phyloP scores from a whole-genome alignment of 2,113 vertebrate species.

The Delphinapterus leucas region DNA sequence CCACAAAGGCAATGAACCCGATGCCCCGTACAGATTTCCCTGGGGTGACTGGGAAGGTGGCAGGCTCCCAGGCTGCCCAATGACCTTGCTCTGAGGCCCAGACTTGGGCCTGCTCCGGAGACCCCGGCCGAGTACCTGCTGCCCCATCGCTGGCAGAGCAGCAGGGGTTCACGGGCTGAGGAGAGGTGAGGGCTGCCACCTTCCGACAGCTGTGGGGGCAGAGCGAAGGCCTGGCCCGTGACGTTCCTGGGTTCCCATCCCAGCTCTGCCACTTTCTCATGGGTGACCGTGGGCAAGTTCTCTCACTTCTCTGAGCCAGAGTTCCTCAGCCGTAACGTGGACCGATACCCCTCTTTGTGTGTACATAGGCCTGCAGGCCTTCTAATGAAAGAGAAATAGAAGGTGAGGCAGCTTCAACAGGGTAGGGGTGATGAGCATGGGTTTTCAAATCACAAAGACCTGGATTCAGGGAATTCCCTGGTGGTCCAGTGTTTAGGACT shows the following conservation, averaged over 20 bases:
- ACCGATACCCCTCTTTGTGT: no score
- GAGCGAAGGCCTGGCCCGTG: neutral
- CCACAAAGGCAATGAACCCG: neutral
- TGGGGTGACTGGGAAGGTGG: slow-evolving; percentile 46
- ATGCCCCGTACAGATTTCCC: slow-evolving; percentile 6
- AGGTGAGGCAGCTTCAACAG: neutral
- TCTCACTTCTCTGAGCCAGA: neutral
- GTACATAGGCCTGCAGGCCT: neutral
- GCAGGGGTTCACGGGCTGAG: neutral
- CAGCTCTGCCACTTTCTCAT: neutral
- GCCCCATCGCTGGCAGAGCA: slow-evolving; percentile 24
- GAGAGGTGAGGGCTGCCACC: neutral
- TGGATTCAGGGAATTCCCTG: neutral
- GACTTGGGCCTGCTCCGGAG: neutral
- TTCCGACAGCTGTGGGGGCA: no score
- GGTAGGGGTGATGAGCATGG: neutral
- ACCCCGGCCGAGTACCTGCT: neutral
- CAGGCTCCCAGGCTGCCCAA: neutral
- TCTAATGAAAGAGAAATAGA: neutral
- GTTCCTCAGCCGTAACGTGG: neutral
- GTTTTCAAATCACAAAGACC: neutral
- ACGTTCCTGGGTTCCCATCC: neutral
- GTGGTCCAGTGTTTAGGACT: no score
- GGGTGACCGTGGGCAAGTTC: neutral
- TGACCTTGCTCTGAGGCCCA: neutral